phyloP scores from a whole-genome alignment of 1,140 invertebrate species.

The Procambarus virginalis region DNA sequence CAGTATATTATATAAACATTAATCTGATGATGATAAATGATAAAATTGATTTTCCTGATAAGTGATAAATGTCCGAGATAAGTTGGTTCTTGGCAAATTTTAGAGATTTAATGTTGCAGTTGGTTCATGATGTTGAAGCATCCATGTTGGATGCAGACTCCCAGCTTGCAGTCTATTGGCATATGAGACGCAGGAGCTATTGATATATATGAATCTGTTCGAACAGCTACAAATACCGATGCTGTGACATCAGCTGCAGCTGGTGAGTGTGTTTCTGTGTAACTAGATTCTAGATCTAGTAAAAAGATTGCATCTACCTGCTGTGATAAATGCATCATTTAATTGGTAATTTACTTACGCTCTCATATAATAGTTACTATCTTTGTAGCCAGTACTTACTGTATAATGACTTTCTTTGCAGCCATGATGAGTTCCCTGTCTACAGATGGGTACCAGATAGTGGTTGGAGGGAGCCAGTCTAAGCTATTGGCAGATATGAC shows the following conservation, averaged over 20 bases:
- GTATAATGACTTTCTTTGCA: constrained; percentile 72
- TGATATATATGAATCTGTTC: constrained; percentile 85
- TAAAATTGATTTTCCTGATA: too few relatives aligned
- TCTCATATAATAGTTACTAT: neutral
- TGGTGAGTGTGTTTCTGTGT: constrained; percentile 36
- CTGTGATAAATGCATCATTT: neutral
- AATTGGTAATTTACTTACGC: too few relatives aligned
- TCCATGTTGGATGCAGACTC: constrained; percentile 87
- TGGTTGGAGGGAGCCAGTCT: constrained; percentile 82
- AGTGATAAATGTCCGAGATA: too few relatives aligned
- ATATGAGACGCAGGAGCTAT: constrained; percentile 83
- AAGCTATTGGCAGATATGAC: constrained; percentile 82
- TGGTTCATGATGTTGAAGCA: constrained; percentile 87
- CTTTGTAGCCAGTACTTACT: constrained; percentile 8
- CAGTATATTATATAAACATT: too few relatives aligned
- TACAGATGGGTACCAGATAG: constrained; percentile 94
- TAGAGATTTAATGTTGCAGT: constrained; percentile 72
- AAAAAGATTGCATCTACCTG: neutral
- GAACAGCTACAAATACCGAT: constrained; percentile 77
- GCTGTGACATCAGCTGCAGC: constrained; percentile 74
- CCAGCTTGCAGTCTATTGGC: constrained; percentile 91
- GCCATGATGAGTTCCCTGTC: constrained; percentile 89
- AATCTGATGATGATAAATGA: too few relatives aligned
- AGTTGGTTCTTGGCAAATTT: neutral
- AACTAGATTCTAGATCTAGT: too few relatives aligned